These are phyloP conservation scores for Muricea muricata DNA, from an alignment of 92 coral and sea anemone genomes.

Conservation along the genomic window DNA sequence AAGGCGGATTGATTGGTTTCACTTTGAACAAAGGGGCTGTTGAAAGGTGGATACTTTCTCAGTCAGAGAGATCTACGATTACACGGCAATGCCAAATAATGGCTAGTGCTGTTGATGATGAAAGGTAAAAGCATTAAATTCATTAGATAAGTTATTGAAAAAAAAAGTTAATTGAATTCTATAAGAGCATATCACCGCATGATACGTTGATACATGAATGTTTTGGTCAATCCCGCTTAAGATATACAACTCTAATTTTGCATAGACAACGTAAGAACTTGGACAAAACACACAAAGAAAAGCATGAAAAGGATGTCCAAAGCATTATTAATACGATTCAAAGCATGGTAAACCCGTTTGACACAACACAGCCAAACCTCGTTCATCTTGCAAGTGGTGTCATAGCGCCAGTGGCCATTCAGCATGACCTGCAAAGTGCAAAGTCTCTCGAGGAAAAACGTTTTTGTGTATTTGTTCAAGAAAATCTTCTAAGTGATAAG, in stretches of 20 bases:
- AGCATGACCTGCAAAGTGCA: slow-evolving; percentile 35
- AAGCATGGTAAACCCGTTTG: slow-evolving; percentile 20
- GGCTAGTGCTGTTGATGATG: slow-evolving; percentile 30
- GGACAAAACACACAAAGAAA: background rate
- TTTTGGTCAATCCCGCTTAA: background rate
- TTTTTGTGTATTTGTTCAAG: slow-evolving; percentile 16
- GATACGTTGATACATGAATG: background rate
- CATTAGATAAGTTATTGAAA: no score
- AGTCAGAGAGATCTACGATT: slow-evolving; percentile 15
- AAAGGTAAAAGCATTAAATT: background rate
- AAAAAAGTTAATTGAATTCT: background rate
- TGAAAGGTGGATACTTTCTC: slow-evolving; percentile 24
- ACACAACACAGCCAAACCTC: slow-evolving; percentile 1
- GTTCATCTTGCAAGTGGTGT: slow-evolving; percentile 27
- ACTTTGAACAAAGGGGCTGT: slow-evolving; percentile 36
- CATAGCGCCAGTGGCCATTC: slow-evolving; percentile 29
- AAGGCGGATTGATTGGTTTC: slow-evolving; percentile 25
- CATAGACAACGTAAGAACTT: slow-evolving; percentile 12
- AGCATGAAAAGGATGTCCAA: slow-evolving; percentile 3
- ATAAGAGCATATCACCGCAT: background rate
- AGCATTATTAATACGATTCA: slow-evolving; percentile 10
- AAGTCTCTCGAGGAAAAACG: slow-evolving; percentile 30
- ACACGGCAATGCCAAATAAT: slow-evolving; percentile 26
- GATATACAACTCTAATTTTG: background rate
- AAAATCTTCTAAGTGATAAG: slow-evolving; percentile 10